phyloP scores from a whole-genome alignment of 2,113 vertebrate species.

The Agelaius phoeniceus region DNA sequence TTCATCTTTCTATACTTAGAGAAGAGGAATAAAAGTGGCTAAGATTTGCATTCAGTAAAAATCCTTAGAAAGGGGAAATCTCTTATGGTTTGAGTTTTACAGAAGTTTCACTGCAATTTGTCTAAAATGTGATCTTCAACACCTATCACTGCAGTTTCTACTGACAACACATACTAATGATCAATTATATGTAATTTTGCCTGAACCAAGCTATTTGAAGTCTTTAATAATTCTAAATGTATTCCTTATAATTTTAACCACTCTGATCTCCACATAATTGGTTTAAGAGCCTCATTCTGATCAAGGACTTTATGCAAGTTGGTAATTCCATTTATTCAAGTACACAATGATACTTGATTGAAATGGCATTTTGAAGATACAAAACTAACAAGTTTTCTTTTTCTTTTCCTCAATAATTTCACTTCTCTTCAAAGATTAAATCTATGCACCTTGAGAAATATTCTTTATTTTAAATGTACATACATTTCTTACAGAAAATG shows the following conservation, averaged over 20 bases:
- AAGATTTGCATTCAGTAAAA: neutral
- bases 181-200: conserved; percentile 58
- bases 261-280: conserved; percentile 61
- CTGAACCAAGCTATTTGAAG: conserved; percentile 48
- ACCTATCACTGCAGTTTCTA: conserved; percentile 31
- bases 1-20: neutral
- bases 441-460: neutral
- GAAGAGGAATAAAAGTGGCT: neutral
- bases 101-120: conserved; percentile 1
- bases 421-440: neutral
- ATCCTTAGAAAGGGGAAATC: neutral
- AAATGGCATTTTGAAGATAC: conserved; percentile 46
- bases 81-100: neutral
- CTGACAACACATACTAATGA: conserved; percentile 47
- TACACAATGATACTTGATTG: conserved; percentile 40
- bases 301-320: conserved; percentile 45
- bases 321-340: conserved; percentile 56
- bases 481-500: neutral
- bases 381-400: neutral
- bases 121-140: conserved; percentile 21
- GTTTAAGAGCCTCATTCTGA: conserved; percentile 62
- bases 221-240: conserved; percentile 58
- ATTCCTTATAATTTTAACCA: conserved; percentile 54
- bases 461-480: neutral
- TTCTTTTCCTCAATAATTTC: neutral